These are phyloP conservation scores for Platichthys stellatus DNA, from an alignment of 2,113 vertebrate genomes.

Conservation along the genomic window DNA sequence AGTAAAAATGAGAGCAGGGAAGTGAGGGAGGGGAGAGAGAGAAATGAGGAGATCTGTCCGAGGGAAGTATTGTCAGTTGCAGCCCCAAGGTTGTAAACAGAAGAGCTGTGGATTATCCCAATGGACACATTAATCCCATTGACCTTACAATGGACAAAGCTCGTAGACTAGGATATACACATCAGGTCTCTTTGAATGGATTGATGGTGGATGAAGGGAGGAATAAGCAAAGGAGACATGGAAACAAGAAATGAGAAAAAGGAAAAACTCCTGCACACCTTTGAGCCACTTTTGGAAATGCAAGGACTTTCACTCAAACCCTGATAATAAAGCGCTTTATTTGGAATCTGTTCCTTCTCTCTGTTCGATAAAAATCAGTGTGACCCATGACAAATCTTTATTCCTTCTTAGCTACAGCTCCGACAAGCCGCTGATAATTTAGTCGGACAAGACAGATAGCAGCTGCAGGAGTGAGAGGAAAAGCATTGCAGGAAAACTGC, in stretches of 20 bases:
- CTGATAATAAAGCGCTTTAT: background rate
- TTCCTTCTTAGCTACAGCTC: background rate
- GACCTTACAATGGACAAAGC: conserved; percentile 57
- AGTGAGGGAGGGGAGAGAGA: background rate
- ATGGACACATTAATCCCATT: conserved; percentile 60
- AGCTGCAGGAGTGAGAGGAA: background rate
- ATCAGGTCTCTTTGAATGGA: conserved; percentile 47
- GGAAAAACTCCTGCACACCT: conserved; percentile 31
- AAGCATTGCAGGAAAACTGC: background rate
- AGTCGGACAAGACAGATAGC: background rate
- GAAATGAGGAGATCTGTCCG: conserved; percentile 26
- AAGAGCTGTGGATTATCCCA: conserved; percentile 56
- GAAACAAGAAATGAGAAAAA: conserved; percentile 17
- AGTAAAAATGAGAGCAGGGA: background rate
- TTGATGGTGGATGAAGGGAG: conserved; percentile 24
- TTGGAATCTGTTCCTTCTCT: background rate
- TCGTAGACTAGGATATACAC: conserved; percentile 53
- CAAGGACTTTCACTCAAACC: background rate
- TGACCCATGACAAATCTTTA: background rate
- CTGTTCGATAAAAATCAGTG: background rate
- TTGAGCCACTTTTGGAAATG: conserved; percentile 2
- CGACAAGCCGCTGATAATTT: background rate
- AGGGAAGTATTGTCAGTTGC: conserved; percentile 66
- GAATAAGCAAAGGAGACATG: background rate
- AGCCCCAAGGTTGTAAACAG: conserved; percentile 59